Conservation (phyloP, 2,113 vertebrate genomes). For the Pedionomus torquatus region DNA sequence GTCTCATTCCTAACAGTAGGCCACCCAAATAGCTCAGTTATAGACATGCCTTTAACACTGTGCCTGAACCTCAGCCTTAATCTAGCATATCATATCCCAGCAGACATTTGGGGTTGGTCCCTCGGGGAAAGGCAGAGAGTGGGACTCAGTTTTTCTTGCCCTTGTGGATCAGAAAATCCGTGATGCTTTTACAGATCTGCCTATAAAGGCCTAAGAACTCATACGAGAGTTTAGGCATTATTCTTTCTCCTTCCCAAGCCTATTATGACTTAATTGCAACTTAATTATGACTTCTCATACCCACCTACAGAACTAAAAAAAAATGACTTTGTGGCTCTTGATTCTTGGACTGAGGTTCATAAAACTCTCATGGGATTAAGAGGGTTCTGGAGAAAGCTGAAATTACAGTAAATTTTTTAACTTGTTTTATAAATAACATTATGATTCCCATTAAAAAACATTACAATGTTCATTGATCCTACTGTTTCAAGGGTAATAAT, state of each 20-base stretch:
- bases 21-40: background rate
- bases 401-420: background rate
- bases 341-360: background rate
- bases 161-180: background rate
- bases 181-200: background rate
- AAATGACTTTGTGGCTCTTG: background rate
- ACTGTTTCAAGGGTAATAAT: background rate
- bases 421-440: background rate
- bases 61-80: background rate
- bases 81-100: background rate
- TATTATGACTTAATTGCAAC: background rate
- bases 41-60: background rate
- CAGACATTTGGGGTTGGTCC: background rate
- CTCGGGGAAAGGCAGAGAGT: background rate
- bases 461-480: background rate
- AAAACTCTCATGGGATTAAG: background rate
- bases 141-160: background rate
- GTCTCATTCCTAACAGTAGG: background rate
- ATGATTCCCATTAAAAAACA: background rate
- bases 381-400: background rate
- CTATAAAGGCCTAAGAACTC: background rate
- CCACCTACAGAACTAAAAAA: background rate
- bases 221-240: background rate
- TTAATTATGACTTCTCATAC: background rate
- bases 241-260: background rate